Evolutionary conservation across 1,140 invertebrate species (phyloP), one percentile per base, ranked within the genome.

Genomic region (Heliothis subflexa): DNA sequence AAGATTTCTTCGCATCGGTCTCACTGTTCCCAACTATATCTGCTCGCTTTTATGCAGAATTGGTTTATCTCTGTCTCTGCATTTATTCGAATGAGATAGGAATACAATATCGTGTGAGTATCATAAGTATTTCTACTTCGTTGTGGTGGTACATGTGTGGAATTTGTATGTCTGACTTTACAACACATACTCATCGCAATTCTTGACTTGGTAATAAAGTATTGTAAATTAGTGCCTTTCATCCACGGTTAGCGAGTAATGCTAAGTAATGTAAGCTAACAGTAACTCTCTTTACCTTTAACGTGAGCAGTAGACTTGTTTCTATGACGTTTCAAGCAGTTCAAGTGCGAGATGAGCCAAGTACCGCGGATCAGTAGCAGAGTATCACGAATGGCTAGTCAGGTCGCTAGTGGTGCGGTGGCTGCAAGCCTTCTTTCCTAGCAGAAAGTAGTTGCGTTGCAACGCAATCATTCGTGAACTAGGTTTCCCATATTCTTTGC

Each of bases 61-160:
- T 84, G 59, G 77, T 81, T 83, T 87, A 81, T 82, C 74, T 78
- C 61, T 70, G 79, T 89, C 91, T 91, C 86, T 84, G 91, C 91
- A 93, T 93, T 93, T 93, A 92, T 88, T 86, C 79, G 85, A 89
- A 89, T 85, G 89, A 86, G 91, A 89, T 86, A 85, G 79, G 78
- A 85, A 85, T 74, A 83, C 81, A 66, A 82, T 64, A 87, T 89
- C 85, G 81, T 86, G 75, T 78, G 62, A 40, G 57, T 59, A 40
- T 74, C 68, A 78, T 78, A 79, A 79, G 55, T 62, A 77, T 75
- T 68, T 78, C 61, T 52, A 49, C 68, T 75, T 75, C 49, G 33
- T 78, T 73, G 33, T 52, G 74, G 47, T 62, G 49, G 40, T 74
- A 71, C 49, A 76, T 80, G 50, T 83, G 54, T 78, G 57, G 71